Conservation (phyloP, 1,140 invertebrate genomes). For the Colletes latitarsis region DNA sequence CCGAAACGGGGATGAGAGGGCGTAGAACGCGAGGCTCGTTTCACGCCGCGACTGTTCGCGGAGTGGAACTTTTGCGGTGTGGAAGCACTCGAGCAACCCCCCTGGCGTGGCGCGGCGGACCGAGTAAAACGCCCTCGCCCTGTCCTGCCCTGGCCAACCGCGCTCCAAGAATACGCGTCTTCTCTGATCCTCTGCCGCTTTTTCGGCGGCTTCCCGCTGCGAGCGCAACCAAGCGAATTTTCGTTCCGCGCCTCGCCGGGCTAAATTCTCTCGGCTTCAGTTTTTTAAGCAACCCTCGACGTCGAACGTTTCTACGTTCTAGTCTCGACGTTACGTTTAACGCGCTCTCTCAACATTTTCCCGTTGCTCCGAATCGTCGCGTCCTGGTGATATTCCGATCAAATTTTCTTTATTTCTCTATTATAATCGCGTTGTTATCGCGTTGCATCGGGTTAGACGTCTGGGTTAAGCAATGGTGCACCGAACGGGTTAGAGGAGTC, state of each 20-base stretch:
- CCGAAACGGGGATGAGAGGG: not conserved
- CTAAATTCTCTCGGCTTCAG: not conserved
- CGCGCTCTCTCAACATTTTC: not conserved
- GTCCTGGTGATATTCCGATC: not conserved
- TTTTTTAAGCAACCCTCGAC: not conserved
- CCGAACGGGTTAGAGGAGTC: slow-evolving; percentile 21
- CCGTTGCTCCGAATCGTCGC: not conserved
- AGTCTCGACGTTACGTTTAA: not conserved
- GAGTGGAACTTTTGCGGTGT: slow-evolving; percentile 57
- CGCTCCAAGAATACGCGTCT: slow-evolving; percentile 14
- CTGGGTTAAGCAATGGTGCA: no score
- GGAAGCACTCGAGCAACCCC: slow-evolving; percentile 25
- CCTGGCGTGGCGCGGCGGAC: not conserved
- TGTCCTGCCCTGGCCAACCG: no score
- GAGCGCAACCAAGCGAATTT: slow-evolving; percentile 26
- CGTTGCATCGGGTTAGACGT: not conserved
- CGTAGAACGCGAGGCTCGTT: slow-evolving; percentile 40
- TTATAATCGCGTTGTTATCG: not conserved
- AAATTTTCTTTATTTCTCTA: not conserved
- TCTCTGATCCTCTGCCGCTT: not conserved
- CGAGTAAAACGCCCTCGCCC: slow-evolving; percentile 5
- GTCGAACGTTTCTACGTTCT: not conserved
- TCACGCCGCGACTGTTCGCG: slow-evolving; percentile 56
- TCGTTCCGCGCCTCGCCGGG: not conserved
- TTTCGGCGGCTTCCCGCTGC: slow-evolving; percentile 1